phyloP scores from a whole-genome alignment of 2,797 vertebrate genomes.

The Pangasius sanitwongsei region DNA sequence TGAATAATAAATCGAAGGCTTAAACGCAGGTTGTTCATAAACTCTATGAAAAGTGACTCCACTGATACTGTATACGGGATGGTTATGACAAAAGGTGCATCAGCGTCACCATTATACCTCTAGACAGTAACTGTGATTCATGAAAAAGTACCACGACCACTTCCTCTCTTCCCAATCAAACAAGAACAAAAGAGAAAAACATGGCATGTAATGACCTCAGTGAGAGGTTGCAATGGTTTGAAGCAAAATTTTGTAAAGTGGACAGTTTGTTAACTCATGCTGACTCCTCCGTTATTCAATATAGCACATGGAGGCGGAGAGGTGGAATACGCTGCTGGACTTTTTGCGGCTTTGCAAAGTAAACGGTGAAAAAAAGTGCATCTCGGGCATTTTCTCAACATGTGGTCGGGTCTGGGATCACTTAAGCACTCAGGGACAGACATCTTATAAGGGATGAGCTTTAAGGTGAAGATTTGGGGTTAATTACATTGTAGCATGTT shows the following conservation, averaged over 20 bases:
- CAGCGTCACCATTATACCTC: not conserved
- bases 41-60: not conserved
- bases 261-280: constrained; percentile 15
- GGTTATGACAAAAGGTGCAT: not conserved
- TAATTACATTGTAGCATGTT: not conserved
- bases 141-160: constrained; percentile 24
- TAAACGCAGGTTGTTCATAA: not conserved
- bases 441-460: not conserved
- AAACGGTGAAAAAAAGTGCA: not conserved
- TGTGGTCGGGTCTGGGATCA: constrained; percentile 15
- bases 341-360: constrained; percentile 36
- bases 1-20: not conserved
- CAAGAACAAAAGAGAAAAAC: not conserved
- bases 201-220: constrained; percentile 2
- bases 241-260: constrained; percentile 6
- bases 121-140: constrained; percentile 19
- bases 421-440: not conserved
- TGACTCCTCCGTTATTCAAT: constrained; percentile 9
- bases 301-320: not conserved
- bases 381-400: constrained; percentile 9
- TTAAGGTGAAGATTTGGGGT: not conserved
- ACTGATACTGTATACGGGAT: not conserved
- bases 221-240: not conserved
- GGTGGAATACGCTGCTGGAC: not conserved
- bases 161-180: constrained; percentile 13